A percentile compares a stretch with the other conserved stretches of the same genome.
Conservation (phyloP, 1,140 invertebrate genomes). For the Palaemon carinicauda region DNA sequence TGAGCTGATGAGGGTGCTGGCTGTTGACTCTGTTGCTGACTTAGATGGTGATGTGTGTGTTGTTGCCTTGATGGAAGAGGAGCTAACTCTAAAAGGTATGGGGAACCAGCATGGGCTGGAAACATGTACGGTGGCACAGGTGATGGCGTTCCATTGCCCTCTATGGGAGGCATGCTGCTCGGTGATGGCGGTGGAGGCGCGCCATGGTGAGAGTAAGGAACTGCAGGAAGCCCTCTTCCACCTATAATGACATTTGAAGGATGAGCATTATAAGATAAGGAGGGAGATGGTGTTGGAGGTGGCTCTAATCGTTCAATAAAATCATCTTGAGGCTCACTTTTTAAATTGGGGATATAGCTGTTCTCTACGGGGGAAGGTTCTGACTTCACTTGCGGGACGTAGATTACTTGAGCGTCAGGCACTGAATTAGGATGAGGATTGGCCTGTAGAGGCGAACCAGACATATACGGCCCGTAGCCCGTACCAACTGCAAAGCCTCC, state of each 20-base stretch:
- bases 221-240: neutral
- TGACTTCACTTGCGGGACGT: constrained; percentile 30
- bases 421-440: neutral
- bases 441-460: neutral
- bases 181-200: constrained; percentile 21
- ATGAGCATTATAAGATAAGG: neutral
- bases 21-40: constrained; percentile 1
- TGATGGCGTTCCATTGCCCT: constrained; percentile 33
- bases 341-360: neutral
- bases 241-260: neutral
- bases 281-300: neutral
- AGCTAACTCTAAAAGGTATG: constrained; percentile 38
- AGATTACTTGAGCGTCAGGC: constrained; percentile 19
- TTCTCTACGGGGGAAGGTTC: constrained; percentile 21
- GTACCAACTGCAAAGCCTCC: neutral
- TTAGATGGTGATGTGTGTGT: constrained; percentile 18
- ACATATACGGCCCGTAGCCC: constrained; percentile 25
- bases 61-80: constrained; percentile 4
- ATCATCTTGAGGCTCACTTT: constrained; percentile 40
- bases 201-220: constrained; percentile 32
- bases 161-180: constrained; percentile 12
- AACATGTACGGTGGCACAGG: constrained; percentile 31
- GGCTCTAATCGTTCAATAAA: constrained; percentile 27
- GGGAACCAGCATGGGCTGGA: neutral
- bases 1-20: neutral